A percentile compares a stretch with the other conserved stretches of the same genome.
Evolutionary conservation across 2,888 invertebrate genomes (phyloP).

Genomic region (Rambutsinella grinnellia): DNA sequence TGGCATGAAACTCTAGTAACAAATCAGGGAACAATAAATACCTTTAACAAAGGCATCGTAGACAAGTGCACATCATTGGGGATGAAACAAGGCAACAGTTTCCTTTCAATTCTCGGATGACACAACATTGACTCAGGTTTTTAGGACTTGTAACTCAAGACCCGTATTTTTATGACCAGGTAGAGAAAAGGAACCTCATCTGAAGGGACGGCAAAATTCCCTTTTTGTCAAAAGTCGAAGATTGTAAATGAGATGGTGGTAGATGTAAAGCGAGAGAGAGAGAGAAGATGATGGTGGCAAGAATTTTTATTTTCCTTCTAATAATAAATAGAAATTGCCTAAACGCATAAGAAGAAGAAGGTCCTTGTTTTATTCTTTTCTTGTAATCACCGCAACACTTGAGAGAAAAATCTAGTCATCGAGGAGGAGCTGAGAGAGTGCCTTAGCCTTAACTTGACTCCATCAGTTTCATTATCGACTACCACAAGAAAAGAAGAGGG

Average conservation of each 20-base stretch:
- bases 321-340: conserved; percentile 10
- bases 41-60: conserved; percentile 13
- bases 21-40: conserved; percentile 24
- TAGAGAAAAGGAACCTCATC: conserved; percentile 26
- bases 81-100: conserved; percentile 1
- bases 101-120: background rate
- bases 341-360: conserved; percentile 33
- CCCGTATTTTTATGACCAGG: conserved; percentile 20
- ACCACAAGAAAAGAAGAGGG: conserved; percentile 29
- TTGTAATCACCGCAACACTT: conserved; percentile 44
- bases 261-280: background rate
- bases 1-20: too few relatives aligned
- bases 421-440: conserved; percentile 32
- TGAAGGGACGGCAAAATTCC: conserved; percentile 37
- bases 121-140: conserved; percentile 18
- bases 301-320: background rate
- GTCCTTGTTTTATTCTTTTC: conserved; percentile 40
- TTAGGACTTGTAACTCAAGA: conserved; percentile 13
- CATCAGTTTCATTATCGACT: conserved; percentile 52
- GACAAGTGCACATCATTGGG: conserved; percentile 45
- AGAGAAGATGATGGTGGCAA: conserved; percentile 15
- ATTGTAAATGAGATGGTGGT: too few relatives aligned
- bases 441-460: conserved; percentile 46
- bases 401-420: conserved; percentile 36
- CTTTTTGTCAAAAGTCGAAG: conserved; percentile 40